Evolutionary conservation across 2,113 vertebrate species (phyloP).

Genomic region (Camelus dromedarius): DNA sequence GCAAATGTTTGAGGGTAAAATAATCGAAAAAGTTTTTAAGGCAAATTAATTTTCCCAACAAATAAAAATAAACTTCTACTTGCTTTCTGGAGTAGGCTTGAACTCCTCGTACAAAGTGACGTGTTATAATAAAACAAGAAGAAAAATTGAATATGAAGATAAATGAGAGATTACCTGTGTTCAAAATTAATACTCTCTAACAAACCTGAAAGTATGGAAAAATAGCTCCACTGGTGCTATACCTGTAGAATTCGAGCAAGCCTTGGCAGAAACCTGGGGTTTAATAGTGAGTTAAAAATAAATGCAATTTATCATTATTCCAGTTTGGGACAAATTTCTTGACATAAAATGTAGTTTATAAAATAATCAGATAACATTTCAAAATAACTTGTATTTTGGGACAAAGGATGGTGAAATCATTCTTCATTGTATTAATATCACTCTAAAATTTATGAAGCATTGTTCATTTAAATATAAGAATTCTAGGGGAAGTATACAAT

Average conservation of each 20-base stretch:
- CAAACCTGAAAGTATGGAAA: not conserved
- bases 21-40: not conserved
- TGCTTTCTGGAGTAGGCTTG: not conserved
- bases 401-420: not conserved
- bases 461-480: not conserved
- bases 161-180: not conserved
- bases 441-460: not conserved
- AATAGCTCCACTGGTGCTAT: not conserved
- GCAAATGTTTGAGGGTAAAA: not conserved
- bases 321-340: conserved; percentile 1
- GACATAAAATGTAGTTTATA: conserved; percentile 18
- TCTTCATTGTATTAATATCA: not conserved
- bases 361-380: not conserved
- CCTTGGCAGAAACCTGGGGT: not conserved
- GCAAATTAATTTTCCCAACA: conserved; percentile 35
- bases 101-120: not conserved
- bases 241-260: not conserved
- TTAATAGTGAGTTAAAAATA: not conserved
- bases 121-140: not conserved
- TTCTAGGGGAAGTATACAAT: not conserved
- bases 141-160: not conserved
- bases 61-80: not conserved
- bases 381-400: conserved; percentile 52
- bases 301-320: not conserved
- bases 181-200: not conserved